Evolutionary conservation across 2,113 vertebrate genomes (phyloP), one percentile per base, ranked within the genome.

Genomic region (Poecilia latipinna): DNA sequence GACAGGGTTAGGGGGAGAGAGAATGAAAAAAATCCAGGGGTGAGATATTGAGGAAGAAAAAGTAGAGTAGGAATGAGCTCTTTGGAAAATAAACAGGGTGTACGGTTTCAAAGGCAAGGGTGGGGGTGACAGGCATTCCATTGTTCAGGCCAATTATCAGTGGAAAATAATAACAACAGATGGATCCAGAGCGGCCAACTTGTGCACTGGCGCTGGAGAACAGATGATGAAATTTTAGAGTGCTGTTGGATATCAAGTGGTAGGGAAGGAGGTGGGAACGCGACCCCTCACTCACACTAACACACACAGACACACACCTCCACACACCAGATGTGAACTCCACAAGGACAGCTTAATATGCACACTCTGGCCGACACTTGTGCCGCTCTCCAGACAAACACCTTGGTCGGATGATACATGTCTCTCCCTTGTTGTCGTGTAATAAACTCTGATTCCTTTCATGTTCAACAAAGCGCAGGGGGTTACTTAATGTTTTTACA

Each of bases 161-260:
- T 94, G 94, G 96, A 97, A 98, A 99, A 98, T 97, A 98, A 99
- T 97, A 99, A 99, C 97, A 98, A 96, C 97, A 99, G 97, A 98
- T 98, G 97, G 97, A 96, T 96, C 95, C 93, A 96, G 96, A 97
- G 94, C 95, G 94, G 96, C 95, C 97, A 95, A 97, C 95, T 97
- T 96, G 96, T 96, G 96, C 78, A 92, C 93, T 93, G 95, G 96
- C 91, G 94, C 95, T 92, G 95, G 90, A 92, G 95, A 97, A 95
- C 97, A 99, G 96, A 97, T 97, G 96, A 97, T 97, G 96, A 98
- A 98, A 98, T 93, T 93, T 93, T 95, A 98, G 96, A 97, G 94
- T 95, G 94, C 94, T 93, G 95, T 94, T 90, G 80, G 95, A 95
- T 94, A 95, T 95, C 94, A 92, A 33, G 68, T 24, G 12, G 90